phyloP scores from a whole-genome alignment of 2,888 invertebrate genomes.

The Xestobium rufovillosum region DNA sequence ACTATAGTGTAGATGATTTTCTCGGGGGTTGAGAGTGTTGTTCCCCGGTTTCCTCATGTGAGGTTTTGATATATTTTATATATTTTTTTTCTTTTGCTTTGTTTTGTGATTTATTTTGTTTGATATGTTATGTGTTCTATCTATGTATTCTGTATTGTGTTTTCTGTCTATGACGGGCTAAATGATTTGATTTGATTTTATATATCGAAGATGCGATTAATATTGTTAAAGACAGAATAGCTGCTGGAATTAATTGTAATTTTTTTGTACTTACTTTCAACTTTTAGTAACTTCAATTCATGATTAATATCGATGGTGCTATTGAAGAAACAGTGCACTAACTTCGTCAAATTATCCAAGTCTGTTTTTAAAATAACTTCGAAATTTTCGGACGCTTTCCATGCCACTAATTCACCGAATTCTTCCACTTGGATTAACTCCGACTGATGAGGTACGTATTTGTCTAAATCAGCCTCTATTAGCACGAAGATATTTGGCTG shows the following conservation, averaged over 20 bases:
- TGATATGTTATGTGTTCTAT: no score
- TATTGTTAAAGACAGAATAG: no score
- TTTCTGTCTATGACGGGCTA: no score
- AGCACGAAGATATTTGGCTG: slow-evolving; percentile 33
- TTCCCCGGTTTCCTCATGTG: no score
- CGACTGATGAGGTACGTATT: slow-evolving; percentile 35
- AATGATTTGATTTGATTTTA: no score
- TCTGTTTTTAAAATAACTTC: slow-evolving; percentile 71
- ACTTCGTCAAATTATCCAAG: slow-evolving; percentile 63
- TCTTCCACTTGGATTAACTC: slow-evolving; percentile 58
- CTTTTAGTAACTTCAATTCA: slow-evolving; percentile 63
- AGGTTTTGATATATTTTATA: no score
- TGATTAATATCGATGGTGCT: slow-evolving; percentile 69
- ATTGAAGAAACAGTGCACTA: slow-evolving; percentile 64
- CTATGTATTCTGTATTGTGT: no score
- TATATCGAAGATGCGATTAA: no score
- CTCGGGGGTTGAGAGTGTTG: no score
- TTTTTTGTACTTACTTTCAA: slow-evolving; percentile 65
- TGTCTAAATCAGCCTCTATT: slow-evolving; percentile 33
- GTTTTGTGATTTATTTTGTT: no score
- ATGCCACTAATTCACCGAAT: slow-evolving; percentile 70
- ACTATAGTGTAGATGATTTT: no score
- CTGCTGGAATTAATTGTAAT: not conserved
- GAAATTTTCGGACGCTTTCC: slow-evolving; percentile 69
- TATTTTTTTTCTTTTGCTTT: no score